Conservation (phyloP, 2,797 vertebrate genomes). For the Masticophis lateralis region DNA sequence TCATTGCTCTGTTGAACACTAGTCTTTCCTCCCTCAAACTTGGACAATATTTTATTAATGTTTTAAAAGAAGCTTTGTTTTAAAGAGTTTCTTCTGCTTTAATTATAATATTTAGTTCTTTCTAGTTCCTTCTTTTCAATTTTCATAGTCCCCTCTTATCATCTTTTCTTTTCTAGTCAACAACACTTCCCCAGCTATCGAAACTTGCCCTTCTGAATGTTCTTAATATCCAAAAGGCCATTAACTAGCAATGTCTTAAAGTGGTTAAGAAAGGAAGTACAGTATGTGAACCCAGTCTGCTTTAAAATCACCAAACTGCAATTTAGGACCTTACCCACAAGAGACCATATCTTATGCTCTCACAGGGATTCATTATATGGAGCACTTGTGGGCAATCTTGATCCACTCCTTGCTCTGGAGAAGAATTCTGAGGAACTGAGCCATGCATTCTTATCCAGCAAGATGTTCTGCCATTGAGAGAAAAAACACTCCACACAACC, state of each 20-base stretch:
- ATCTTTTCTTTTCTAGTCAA: background rate
- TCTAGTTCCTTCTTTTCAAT: background rate
- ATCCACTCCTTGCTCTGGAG: background rate
- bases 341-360: background rate
- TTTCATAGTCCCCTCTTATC: background rate
- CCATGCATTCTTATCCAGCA: background rate
- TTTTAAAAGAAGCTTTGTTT: background rate
- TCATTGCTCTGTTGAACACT: background rate
- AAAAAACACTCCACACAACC: background rate
- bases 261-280: background rate
- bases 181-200: background rate
- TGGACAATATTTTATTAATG: background rate
- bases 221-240: background rate
- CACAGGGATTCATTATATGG: background rate
- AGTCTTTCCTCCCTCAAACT: background rate
- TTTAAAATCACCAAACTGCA: background rate
- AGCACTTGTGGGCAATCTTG: background rate
- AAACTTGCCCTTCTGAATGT: background rate
- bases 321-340: background rate
- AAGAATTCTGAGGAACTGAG: background rate
- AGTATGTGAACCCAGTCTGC: background rate
- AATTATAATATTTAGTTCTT: background rate
- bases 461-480: background rate
- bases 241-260: background rate
- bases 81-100: background rate